Evolutionary conservation across 2,888 invertebrate genomes (phyloP).

Genomic region (Erannis defoliaria): DNA sequence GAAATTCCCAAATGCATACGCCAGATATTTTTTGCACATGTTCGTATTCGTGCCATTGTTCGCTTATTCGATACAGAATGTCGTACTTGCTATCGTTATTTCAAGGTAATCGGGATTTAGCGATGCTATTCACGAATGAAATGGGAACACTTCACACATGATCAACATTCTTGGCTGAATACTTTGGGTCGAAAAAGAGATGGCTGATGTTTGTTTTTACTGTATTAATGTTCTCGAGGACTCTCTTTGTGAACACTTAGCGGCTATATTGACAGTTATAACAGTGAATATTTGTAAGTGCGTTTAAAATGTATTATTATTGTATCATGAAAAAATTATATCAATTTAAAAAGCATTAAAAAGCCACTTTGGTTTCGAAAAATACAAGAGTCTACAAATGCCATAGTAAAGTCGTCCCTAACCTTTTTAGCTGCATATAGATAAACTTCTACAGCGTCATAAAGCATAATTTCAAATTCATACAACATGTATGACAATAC

Average conservation of each 20-base stretch:
- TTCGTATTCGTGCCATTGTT: slow-evolving; percentile 82
- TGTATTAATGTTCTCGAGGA: too few species aligned
- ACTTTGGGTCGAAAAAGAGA: background rate
- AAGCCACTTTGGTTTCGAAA: too few species aligned
- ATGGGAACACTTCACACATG: slow-evolving; percentile 13
- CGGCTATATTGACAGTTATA: too few species aligned
- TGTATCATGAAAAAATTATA: too few species aligned
- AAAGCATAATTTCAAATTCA: slow-evolving; percentile 73
- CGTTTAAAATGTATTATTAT: too few species aligned
- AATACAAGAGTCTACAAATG: too few species aligned
- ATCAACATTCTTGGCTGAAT: background rate
- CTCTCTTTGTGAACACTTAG: too few species aligned
- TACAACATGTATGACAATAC: slow-evolving; percentile 55
- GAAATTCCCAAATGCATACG: slow-evolving; percentile 86
- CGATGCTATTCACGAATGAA: slow-evolving; percentile 42
- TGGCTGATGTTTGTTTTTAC: background rate
- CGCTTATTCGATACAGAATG: slow-evolving; percentile 82
- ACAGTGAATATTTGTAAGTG: too few species aligned
- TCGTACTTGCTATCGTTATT: slow-evolving; percentile 67
- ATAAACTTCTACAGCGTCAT: slow-evolving; percentile 48
- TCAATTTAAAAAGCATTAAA: too few species aligned
- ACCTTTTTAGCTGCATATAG: slow-evolving; percentile 4
- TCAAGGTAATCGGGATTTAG: slow-evolving; percentile 62
- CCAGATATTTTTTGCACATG: slow-evolving; percentile 86
- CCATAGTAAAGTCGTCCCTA: background rate